Evolutionary conservation across 2,797 vertebrate species (phyloP).

Genomic region (Molossus molossus): DNA sequence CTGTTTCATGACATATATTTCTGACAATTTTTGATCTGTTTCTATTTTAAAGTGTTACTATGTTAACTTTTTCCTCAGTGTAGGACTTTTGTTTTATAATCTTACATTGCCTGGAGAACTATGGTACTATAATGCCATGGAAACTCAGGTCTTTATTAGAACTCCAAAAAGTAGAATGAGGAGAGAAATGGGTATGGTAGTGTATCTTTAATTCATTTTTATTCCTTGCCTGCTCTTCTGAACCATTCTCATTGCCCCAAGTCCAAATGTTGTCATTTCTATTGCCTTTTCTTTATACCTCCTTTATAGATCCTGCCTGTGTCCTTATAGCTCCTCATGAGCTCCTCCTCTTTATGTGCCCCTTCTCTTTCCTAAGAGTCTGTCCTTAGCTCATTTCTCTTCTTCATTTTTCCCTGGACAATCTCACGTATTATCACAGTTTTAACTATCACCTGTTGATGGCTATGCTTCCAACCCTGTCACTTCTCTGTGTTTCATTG

Average conservation of each 20-base stretch:
- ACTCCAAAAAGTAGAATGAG: background rate
- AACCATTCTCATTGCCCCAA: background rate
- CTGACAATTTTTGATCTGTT: slow-evolving; percentile 22
- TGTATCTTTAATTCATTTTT: background rate
- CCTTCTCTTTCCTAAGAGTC: background rate
- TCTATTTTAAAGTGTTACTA: slow-evolving; percentile 2
- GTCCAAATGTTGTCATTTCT: background rate
- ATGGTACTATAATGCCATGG: background rate
- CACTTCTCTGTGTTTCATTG: background rate
- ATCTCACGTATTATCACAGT: background rate
- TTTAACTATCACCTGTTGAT: background rate
- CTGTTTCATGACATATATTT: slow-evolving; percentile 34
- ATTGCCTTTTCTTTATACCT: background rate
- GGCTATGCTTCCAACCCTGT: background rate
- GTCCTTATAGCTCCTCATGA: background rate
- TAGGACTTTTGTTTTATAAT: background rate
- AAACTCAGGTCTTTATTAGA: background rate
- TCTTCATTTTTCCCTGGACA: background rate
- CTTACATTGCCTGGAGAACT: background rate
- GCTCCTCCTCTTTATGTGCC: background rate
- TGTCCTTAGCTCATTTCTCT: background rate
- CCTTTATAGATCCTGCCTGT: background rate
- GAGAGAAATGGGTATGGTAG: background rate
- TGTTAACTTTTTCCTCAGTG: slow-evolving; percentile 9
- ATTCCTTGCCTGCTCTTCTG: background rate